Evolutionary conservation across 2,113 vertebrate genomes (phyloP).

Genomic region (Colinus virginianus): DNA sequence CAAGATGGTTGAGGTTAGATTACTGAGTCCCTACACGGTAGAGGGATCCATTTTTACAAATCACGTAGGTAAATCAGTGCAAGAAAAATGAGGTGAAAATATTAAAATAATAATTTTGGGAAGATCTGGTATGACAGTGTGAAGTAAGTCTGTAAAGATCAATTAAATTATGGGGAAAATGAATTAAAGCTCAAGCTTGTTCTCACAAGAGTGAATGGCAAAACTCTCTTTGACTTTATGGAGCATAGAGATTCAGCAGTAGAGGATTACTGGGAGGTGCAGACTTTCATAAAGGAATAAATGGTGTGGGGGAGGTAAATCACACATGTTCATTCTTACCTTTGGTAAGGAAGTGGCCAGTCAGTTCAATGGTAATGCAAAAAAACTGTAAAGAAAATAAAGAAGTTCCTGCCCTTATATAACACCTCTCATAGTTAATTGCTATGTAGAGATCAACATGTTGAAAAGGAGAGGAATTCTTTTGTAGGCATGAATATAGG

Average conservation of each 20-base stretch:
- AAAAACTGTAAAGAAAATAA: background rate
- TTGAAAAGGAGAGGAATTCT: background rate
- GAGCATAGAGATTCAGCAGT: background rate
- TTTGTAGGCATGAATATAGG: background rate
- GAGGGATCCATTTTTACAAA: background rate
- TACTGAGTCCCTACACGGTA: background rate
- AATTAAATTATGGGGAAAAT: background rate
- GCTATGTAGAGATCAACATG: background rate
- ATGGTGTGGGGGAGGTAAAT: background rate
- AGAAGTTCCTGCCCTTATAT: background rate
- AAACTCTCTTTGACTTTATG: background rate
- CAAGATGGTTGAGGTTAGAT: background rate
- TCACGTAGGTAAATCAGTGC: background rate
- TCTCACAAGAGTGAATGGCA: background rate
- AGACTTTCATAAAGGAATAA: background rate
- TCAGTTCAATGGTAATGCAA: background rate
- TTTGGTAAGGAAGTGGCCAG: background rate
- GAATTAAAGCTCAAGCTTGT: background rate
- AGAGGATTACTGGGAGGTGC: background rate
- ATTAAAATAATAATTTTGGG: background rate
- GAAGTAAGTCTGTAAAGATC: background rate
- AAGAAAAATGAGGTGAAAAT: background rate
- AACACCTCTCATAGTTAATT: background rate
- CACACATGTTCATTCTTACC: background rate
- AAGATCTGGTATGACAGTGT: background rate